phyloP scores from a whole-genome alignment of 2,113 vertebrate genomes.

The Sylvilagus bachmani region DNA sequence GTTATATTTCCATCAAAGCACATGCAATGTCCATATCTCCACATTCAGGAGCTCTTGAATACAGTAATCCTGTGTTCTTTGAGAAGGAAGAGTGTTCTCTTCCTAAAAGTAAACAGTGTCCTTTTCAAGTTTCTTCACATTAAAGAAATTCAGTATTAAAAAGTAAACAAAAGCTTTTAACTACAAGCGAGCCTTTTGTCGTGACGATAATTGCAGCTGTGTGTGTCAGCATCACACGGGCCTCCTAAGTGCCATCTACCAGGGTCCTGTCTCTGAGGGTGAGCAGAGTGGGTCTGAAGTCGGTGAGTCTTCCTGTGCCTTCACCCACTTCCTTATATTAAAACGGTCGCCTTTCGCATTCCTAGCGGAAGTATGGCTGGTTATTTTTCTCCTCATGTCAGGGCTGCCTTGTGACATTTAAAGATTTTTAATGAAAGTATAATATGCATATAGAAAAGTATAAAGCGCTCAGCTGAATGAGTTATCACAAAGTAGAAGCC shows the following conservation, averaged over 20 bases:
- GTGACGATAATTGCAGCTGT: too few species aligned
- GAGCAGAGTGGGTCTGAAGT: too few species aligned
- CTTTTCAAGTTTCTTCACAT: neutral
- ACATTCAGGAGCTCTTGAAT: neutral
- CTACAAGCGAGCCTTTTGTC: neutral
- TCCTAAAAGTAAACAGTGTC: neutral
- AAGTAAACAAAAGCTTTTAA: neutral
- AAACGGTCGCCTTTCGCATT: neutral
- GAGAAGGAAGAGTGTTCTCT: neutral
- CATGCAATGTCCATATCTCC: neutral
- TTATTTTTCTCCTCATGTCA: slow-evolving; percentile 9
- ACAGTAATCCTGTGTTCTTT: neutral
- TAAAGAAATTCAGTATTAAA: neutral
- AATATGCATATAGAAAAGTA: neutral
- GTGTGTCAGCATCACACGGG: neutral
- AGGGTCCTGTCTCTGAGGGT: accelerated
- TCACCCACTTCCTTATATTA: neutral
- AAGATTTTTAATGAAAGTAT: neutral
- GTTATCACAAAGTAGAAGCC: neutral
- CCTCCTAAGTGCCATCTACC: accelerated
- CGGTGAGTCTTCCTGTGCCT: neutral
- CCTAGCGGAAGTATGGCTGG: neutral
- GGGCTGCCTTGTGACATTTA: neutral
- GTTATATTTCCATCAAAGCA: neutral
- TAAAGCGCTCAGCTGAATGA: neutral